Conservation (phyloP, 2,888 invertebrate species). For the Chironomus tentans region DNA sequence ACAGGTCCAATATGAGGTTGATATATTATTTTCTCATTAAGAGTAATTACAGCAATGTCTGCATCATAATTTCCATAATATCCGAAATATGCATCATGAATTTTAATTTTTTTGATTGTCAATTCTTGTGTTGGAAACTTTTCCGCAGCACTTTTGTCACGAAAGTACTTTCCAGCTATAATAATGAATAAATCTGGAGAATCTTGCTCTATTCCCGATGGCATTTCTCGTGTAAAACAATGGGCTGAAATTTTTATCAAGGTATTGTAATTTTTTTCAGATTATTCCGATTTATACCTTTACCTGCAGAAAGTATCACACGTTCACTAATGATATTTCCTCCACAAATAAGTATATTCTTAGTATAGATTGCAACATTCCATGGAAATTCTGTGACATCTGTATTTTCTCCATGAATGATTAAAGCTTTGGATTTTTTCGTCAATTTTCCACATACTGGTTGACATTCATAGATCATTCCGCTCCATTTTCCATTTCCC, state of each 20-base stretch:
- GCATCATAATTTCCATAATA: not conserved
- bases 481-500: not conserved
- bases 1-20: not conserved
- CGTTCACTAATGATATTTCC: not conserved
- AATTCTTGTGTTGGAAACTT: not conserved
- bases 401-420: not conserved
- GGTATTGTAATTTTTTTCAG: not conserved
- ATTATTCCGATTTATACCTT: not conserved
- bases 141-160: not conserved
- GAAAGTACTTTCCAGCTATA: not conserved
- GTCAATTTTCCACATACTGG: not conserved
- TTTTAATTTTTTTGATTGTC: not conserved
- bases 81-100: not conserved
- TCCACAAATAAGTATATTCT: not conserved
- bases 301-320: not conserved
- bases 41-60: not conserved
- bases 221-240: not conserved
- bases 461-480: not conserved
- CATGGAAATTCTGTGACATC: not conserved
- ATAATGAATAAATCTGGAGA: not conserved
- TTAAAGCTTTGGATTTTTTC: not conserved
- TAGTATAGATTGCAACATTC: not conserved
- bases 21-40: not conserved
- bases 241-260: not conserved
- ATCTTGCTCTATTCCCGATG: not conserved